These are phyloP conservation scores for Leucoraja erinaceus DNA, from an alignment of 2,113 vertebrate species.

Conservation along the genomic window DNA sequence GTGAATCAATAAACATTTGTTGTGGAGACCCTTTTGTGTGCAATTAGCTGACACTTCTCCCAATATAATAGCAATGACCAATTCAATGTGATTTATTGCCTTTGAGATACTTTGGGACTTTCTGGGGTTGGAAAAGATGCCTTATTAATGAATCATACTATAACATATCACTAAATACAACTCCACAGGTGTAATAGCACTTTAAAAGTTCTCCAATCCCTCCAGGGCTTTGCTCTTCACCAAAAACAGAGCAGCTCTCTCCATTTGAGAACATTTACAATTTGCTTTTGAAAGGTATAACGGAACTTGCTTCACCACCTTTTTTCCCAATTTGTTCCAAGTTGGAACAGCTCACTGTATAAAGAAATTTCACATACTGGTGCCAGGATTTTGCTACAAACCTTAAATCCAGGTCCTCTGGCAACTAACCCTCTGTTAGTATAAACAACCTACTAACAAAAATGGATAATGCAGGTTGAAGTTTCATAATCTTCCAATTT, in stretches of 20 bases:
- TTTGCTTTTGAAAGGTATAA: background rate
- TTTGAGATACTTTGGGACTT: no score
- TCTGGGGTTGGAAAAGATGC: no score
- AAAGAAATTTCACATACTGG: background rate
- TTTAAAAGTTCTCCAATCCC: background rate
- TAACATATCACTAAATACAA: no score
- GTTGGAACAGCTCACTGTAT: background rate
- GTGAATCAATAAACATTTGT: background rate
- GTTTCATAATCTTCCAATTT: background rate
- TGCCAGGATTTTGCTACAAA: background rate
- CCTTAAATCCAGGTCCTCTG: no score
- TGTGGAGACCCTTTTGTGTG: background rate
- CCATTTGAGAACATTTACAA: background rate
- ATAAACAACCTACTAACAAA: background rate
- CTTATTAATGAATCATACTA: no score
- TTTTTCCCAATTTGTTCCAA: background rate
- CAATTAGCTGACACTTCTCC: no score
- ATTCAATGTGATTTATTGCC: no score
- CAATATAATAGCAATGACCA: no score
- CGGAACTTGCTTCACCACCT: background rate
- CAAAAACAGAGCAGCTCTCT: background rate
- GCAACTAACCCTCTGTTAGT: no score
- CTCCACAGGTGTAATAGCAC: background rate
- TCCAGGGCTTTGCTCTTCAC: background rate
- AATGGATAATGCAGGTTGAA: background rate